These are phyloP conservation scores for Minunthozetes semirufus DNA, from an alignment of 2,888 invertebrate genomes.

Conservation along the genomic window DNA sequence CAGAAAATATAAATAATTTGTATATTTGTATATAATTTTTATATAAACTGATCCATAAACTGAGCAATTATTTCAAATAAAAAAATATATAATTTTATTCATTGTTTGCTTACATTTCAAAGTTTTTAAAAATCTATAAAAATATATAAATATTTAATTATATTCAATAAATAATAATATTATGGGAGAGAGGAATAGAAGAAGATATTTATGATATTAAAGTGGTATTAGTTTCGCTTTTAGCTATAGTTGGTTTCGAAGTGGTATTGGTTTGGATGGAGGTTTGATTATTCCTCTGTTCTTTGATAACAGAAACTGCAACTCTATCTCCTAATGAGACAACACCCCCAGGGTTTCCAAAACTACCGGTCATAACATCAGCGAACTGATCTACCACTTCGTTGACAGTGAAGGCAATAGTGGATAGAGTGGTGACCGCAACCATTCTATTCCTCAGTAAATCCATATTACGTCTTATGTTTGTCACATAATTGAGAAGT, in stretches of 20 bases:
- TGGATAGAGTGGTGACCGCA: constrained; percentile 28
- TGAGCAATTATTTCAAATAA: no score
- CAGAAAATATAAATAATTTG: no score
- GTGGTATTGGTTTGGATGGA: background rate
- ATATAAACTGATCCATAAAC: no score
- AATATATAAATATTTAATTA: no score
- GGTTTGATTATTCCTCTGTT: background rate
- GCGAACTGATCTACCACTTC: constrained; percentile 32
- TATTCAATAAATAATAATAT: no score
- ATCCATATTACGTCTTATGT: constrained; percentile 29
- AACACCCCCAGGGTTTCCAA: background rate
- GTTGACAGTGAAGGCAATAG: constrained; percentile 25
- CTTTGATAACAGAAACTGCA: background rate
- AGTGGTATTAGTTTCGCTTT: background rate
- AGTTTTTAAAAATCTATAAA: no score
- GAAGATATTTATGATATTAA: background rate
- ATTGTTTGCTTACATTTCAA: no score
- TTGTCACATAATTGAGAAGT: constrained; percentile 19
- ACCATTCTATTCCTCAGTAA: constrained; percentile 23
- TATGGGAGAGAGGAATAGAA: no score
- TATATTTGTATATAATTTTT: no score
- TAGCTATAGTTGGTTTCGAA: background rate
- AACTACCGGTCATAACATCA: constrained; percentile 29
- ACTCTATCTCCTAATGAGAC: background rate
- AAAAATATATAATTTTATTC: no score